These are phyloP conservation scores for Dolomedes plantarius DNA, from an alignment of 2,888 invertebrate genomes.

Conservation along the genomic window DNA sequence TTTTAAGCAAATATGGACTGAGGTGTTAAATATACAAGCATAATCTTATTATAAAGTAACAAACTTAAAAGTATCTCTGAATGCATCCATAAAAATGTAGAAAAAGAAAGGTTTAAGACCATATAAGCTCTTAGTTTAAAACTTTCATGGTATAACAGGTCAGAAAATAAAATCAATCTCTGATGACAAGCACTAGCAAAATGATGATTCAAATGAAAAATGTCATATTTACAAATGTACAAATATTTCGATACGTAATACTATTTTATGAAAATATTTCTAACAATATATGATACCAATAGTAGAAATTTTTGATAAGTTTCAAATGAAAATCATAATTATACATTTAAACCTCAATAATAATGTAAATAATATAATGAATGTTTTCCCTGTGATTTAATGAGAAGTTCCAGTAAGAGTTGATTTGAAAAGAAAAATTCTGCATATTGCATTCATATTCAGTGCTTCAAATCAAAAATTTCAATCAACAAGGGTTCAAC, in stretches of 20 bases:
- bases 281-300: too few species aligned
- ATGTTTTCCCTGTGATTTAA: too few species aligned
- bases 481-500: conserved; percentile 95
- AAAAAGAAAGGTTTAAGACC: background rate
- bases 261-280: too few species aligned
- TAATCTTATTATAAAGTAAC: background rate
- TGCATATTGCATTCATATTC: background rate
- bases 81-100: background rate
- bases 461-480: conserved; percentile 91
- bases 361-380: too few species aligned
- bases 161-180: background rate
- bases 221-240: background rate
- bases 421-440: too few species aligned
- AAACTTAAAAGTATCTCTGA: background rate
- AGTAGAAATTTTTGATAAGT: too few species aligned
- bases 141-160: background rate
- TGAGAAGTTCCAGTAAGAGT: too few species aligned
- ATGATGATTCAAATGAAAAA: background rate
- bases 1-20: background rate
- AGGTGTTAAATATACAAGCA: background rate
- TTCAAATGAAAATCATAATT: background rate
- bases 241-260: background rate
- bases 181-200: background rate
- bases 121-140: background rate
- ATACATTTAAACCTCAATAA: background rate